Evolutionary conservation across 2,113 vertebrate genomes (phyloP).

Genomic region (Ceratotherium simum): DNA sequence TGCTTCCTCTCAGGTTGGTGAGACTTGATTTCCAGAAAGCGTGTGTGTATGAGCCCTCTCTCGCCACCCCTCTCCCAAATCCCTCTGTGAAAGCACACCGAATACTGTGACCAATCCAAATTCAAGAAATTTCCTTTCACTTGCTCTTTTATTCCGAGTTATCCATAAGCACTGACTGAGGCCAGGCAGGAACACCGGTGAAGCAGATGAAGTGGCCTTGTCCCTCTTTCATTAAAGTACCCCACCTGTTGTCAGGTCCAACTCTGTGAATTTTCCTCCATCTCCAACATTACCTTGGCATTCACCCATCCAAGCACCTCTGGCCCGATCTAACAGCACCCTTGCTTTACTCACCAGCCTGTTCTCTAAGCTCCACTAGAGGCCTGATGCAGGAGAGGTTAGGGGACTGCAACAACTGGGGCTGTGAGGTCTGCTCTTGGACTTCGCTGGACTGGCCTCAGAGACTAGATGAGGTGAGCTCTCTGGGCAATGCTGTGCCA

Average conservation of each 20-base stretch:
- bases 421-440: not conserved
- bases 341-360: not conserved
- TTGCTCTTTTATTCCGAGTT: not conserved
- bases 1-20: not conserved
- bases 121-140: not conserved
- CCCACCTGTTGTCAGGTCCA: not conserved
- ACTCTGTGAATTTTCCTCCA: not conserved
- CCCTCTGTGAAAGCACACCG: not conserved
- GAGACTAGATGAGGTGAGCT: not conserved
- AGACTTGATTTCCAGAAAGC: not conserved
- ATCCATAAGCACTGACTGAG: not conserved
- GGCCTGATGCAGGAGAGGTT: not conserved
- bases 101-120: not conserved
- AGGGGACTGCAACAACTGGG: not conserved
- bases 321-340: not conserved
- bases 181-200: not conserved
- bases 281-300: not conserved
- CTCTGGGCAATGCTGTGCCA: not conserved
- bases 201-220: accelerated
- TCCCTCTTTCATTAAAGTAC: not conserved
- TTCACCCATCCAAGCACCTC: not conserved
- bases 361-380: not conserved
- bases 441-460: not conserved
- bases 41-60: not conserved
- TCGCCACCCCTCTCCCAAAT: not conserved